These are phyloP conservation scores for Psophia crepitans DNA, from an alignment of 2,113 vertebrate genomes.

Conservation along the genomic window DNA sequence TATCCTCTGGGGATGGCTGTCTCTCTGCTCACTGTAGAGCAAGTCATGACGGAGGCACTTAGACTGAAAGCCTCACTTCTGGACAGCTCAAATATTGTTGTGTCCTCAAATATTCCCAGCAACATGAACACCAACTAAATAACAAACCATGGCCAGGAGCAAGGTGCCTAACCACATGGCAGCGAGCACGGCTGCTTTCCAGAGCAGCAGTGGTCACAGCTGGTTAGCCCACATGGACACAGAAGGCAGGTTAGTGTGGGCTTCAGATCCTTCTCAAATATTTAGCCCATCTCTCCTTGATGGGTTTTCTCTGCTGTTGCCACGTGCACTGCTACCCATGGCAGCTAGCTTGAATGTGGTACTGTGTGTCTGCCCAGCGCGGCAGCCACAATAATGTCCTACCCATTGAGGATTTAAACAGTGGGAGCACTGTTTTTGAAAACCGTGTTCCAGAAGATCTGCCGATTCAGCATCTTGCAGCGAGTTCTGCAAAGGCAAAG, in stretches of 20 bases:
- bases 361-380: background rate
- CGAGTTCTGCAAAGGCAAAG: background rate
- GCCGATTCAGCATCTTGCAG: constrained; percentile 34
- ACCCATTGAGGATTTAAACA: background rate
- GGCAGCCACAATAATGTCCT: background rate
- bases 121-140: background rate
- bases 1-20: background rate
- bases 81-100: background rate
- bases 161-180: background rate
- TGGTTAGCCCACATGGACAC: background rate
- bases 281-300: background rate
- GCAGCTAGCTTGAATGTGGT: background rate
- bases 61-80: background rate
- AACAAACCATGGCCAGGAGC: background rate
- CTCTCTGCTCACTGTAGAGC: background rate
- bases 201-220: background rate
- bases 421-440: background rate
- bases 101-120: background rate
- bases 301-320: background rate
- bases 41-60: background rate
- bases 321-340: accelerated
- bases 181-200: background rate
- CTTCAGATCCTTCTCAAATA: background rate
- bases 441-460: background rate
- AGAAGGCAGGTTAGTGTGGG: background rate